Conservation (phyloP, 2,113 vertebrate species). For the Onychostruthus taczanowskii region DNA sequence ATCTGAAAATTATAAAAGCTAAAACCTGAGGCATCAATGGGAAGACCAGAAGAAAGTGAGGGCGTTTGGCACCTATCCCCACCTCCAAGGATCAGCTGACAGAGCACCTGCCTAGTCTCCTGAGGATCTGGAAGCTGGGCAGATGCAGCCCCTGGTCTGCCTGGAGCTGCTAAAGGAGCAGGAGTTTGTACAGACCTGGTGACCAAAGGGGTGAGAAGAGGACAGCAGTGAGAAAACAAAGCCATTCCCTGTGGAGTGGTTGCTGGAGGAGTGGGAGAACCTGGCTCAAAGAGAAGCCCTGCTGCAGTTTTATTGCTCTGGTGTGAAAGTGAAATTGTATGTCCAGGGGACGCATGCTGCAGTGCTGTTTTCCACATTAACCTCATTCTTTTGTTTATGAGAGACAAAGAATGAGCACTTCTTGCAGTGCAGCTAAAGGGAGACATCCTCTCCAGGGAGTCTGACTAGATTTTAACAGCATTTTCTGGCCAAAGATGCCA, state of each 20-base stretch:
- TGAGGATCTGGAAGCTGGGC: background rate
- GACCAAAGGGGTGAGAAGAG: background rate
- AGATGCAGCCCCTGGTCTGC: background rate
- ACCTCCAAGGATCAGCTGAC: background rate
- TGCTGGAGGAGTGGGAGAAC: background rate
- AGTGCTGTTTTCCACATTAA: background rate
- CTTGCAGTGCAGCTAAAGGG: background rate
- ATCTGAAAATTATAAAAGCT: background rate
- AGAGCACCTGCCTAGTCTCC: background rate
- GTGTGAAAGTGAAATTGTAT: background rate
- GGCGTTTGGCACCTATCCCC: background rate
- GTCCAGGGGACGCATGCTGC: background rate
- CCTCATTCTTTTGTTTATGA: background rate
- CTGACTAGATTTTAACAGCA: background rate
- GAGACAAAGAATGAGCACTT: background rate
- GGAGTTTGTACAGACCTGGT: background rate
- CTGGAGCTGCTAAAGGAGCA: background rate
- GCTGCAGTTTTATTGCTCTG: background rate
- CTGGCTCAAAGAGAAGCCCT: background rate
- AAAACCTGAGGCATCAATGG: background rate
- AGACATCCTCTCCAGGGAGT: background rate
- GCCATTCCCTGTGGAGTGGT: background rate
- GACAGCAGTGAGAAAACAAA: slow-evolving; percentile 13
- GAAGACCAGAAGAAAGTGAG: background rate
- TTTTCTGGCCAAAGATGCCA: background rate